Evolutionary conservation across 2,113 vertebrate species (phyloP).

Genomic region (Cryptotis parvus): DNA sequence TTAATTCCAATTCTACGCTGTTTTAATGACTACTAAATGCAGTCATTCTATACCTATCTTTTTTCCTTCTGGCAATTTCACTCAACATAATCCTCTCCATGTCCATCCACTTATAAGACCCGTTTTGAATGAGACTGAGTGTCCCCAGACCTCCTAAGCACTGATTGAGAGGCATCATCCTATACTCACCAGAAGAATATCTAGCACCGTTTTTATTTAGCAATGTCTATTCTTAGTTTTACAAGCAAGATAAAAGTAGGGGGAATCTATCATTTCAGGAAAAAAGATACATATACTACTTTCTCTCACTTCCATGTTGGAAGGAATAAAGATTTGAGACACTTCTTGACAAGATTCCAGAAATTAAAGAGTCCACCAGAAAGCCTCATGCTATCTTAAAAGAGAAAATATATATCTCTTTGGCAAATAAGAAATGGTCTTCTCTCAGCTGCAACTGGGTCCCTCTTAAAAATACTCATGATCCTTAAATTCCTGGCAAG

Average conservation of each 20-base stretch:
- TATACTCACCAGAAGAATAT: not conserved
- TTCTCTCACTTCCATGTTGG: not conserved
- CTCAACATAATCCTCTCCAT: too few relatives aligned
- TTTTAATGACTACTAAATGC: too few relatives aligned
- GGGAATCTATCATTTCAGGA: constrained; percentile 1
- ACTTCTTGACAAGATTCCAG: constrained; percentile 6
- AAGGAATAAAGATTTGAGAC: constrained; percentile 13
- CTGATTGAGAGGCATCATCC: too few relatives aligned
- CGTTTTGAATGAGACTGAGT: too few relatives aligned
- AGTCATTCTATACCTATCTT: too few relatives aligned
- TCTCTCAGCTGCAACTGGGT: not conserved
- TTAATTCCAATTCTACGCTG: too few relatives aligned
- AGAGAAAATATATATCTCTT: not conserved
- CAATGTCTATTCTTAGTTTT: not conserved
- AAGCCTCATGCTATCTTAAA: constrained; percentile 37
- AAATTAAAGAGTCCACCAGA: not conserved
- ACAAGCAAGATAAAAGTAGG: not conserved
- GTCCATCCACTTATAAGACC: too few relatives aligned
- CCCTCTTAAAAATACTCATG: not conserved
- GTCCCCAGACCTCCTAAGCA: too few relatives aligned
- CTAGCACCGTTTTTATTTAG: not conserved
- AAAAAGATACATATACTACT: not conserved
- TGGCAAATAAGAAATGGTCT: constrained; percentile 2
- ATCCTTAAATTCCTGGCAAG: not conserved
- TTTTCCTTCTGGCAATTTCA: too few relatives aligned